Conservation (phyloP, 2,113 vertebrate genomes). For the Pampusana beccarii region DNA sequence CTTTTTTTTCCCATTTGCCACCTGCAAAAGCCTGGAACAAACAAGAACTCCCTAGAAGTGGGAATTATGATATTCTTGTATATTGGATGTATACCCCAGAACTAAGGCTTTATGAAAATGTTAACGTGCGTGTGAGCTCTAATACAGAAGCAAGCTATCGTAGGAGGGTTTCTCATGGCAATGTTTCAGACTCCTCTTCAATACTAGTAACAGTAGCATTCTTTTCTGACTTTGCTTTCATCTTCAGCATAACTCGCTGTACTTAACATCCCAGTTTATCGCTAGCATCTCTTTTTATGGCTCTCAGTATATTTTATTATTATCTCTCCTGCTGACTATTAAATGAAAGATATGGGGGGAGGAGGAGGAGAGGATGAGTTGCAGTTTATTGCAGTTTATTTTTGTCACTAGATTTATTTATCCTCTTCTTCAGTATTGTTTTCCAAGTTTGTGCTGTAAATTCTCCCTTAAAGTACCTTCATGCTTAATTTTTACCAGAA, state of each 20-base stretch:
- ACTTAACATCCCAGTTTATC: conserved; percentile 45
- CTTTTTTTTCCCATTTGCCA: not conserved
- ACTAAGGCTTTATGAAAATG: not conserved
- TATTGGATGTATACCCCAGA: not conserved
- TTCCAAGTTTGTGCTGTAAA: conserved; percentile 5
- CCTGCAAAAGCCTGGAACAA: not conserved
- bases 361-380: not conserved
- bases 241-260: conserved; percentile 39
- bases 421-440: not conserved
- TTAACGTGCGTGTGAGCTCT: not conserved
- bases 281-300: conserved; percentile 27
- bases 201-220: conserved; percentile 35
- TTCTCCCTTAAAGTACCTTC: not conserved
- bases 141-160: not conserved
- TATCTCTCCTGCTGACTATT: conserved; percentile 26
- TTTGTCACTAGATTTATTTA: conserved; percentile 21
- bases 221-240: conserved; percentile 45
- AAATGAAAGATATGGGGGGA: conserved; percentile 24
- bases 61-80: not conserved
- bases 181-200: conserved; percentile 13
- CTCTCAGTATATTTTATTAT: conserved; percentile 44
- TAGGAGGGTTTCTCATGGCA: not conserved
- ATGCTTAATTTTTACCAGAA: not conserved
- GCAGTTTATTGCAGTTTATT: conserved; percentile 11
- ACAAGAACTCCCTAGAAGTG: not conserved